Evolutionary conservation across 2,888 invertebrate species (phyloP).

Genomic region (Diarsia brunnea): DNA sequence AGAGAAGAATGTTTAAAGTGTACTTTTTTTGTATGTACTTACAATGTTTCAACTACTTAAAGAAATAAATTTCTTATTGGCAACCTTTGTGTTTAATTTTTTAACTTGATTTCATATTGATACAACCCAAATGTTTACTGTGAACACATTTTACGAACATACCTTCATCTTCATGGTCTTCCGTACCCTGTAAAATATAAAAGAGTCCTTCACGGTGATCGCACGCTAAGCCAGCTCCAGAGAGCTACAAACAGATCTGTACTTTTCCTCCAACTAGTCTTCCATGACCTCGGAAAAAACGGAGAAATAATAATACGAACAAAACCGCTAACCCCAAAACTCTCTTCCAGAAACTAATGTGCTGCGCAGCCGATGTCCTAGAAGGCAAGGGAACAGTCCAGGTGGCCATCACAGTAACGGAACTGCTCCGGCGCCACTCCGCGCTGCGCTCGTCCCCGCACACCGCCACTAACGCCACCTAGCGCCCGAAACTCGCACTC

Average conservation of each 20-base stretch:
- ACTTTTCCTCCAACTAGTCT: background rate
- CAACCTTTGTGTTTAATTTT: slow-evolving; percentile 62
- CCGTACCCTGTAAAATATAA: background rate
- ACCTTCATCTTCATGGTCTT: background rate
- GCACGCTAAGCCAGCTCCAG: too few species aligned
- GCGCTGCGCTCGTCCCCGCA: slow-evolving; percentile 73
- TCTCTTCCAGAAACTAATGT: slow-evolving; percentile 95
- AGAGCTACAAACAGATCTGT: background rate
- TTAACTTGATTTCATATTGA: rapidly evolving
- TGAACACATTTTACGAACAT: background rate
- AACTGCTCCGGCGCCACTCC: slow-evolving; percentile 92
- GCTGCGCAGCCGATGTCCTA: slow-evolving; percentile 97
- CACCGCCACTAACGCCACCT: slow-evolving; percentile 80
- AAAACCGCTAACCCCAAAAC: background rate
- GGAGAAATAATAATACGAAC: background rate
- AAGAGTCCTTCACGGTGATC: background rate
- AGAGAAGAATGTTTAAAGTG: slow-evolving; percentile 71
- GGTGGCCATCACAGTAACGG: slow-evolving; percentile 96
- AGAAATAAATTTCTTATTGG: slow-evolving; percentile 86
- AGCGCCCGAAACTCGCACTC: slow-evolving; percentile 83
- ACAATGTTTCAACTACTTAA: slow-evolving; percentile 83
- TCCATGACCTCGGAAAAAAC: background rate
- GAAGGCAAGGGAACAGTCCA: slow-evolving; percentile 97
- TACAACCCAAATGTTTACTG: background rate
- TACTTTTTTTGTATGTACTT: slow-evolving; percentile 86